Base-by-base conservation (phyloP, 2,888 invertebrate species). In the Hirtodrosophila confusa region DNA sequence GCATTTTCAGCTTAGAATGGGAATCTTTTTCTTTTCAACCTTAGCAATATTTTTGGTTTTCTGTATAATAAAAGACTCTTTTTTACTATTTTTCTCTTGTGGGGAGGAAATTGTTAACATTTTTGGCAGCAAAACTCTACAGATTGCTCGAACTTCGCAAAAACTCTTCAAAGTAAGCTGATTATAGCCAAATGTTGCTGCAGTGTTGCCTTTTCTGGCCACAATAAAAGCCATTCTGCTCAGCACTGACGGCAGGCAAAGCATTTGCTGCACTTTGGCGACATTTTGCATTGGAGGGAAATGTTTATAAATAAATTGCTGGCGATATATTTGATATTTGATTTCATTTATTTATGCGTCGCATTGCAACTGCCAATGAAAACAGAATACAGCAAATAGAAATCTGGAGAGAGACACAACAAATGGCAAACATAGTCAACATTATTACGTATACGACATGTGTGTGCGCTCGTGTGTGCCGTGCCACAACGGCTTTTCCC, bases 391-490 rank as follows among this genome's bases (percentile, higher is more conserved):
- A 3, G 11, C 39, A 47, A 35, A 45, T 31, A 17, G 11, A 47
- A 23, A 37, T 17, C 17, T 23, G 55, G 40, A 49, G 44, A 45
- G 51, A 48, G 65, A 62, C 36, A 66, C 49, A 63, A 61, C 76
- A 76, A 76, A 71, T 78, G 47, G 66, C 66, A 54, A 44, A 49
- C 36, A 62, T 57, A 48, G 41, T 24, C 65, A 69, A 69, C 67
- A 82, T 63, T 55, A 85, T 82, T 87, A 75, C 82, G 82, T 87
- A 82, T 85, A 87, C 82, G 83, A 61, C 69, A 63, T 62, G 87
- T 71, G 53, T 75, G 61, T 31, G 35, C 35, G 24, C 39, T 17
- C 23, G 48, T 24, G 23, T 49, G 43, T 45, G 37, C 12, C 56
- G 74, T 50, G 66, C 55, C 48, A 49, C 65, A 75, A 66, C 78